Evolutionary conservation across 2,888 invertebrate genomes (phyloP).

Genomic region (Stomorhina lunata): DNA sequence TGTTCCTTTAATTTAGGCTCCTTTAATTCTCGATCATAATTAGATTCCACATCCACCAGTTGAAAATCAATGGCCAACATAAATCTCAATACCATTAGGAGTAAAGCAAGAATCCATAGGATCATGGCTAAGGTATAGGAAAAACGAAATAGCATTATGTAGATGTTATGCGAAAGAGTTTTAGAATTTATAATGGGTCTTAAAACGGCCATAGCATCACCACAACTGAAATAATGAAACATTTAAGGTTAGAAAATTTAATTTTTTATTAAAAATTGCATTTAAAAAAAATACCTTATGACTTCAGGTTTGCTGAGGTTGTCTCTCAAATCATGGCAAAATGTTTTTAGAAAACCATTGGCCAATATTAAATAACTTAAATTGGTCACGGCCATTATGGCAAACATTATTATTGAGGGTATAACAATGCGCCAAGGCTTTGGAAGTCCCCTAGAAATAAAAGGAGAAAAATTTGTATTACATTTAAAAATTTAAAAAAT

Average conservation of each 20-base stretch:
- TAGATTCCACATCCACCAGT: slow-evolving; percentile 73
- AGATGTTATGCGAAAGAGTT: slow-evolving; percentile 71
- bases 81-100: slow-evolving; percentile 75
- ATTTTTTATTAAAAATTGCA: background rate
- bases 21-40: slow-evolving; percentile 68
- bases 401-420: slow-evolving; percentile 75
- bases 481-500: background rate
- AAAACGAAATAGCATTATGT: slow-evolving; percentile 71
- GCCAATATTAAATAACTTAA: slow-evolving; percentile 72
- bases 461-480: background rate
- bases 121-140: slow-evolving; percentile 72
- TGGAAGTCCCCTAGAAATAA: slow-evolving; percentile 73
- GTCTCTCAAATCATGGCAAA: slow-evolving; percentile 71
- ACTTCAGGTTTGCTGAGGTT: slow-evolving; percentile 72
- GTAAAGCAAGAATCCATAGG: slow-evolving; percentile 73
- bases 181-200: slow-evolving; percentile 73
- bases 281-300: slow-evolving; percentile 68
- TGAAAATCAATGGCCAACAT: slow-evolving; percentile 76
- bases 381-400: slow-evolving; percentile 73
- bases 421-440: slow-evolving; percentile 78
- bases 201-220: slow-evolving; percentile 74
- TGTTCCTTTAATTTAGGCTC: slow-evolving; percentile 36
- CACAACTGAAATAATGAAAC: slow-evolving; percentile 70
- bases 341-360: slow-evolving; percentile 70
- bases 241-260: background rate